Base-by-base conservation (phyloP, 2,888 invertebrate genomes). In the Nomada lathburiana region DNA sequence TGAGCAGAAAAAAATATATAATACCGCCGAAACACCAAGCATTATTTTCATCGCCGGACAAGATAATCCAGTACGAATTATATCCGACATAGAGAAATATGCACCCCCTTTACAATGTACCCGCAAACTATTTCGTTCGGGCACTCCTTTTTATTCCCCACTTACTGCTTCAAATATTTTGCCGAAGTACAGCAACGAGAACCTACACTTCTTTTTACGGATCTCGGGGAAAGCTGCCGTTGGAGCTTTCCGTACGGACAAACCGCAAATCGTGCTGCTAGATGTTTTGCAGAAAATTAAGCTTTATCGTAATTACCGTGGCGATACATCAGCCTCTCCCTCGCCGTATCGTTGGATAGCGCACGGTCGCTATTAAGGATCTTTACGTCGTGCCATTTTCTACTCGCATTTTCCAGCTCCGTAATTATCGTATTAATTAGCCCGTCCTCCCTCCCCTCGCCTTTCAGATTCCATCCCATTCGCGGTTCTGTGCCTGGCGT, bases 381-480 rank as follows among this genome's bases (percentile, higher is more conserved):
- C 81, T 89, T 86, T 85, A 81, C 81, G 77, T 79, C 72, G 64
- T 47, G 36, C 78, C 72, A 77, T 86, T 87, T 87, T 79, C 79
- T 72, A 63, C 80, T 83, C 74, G 83, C 78, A 71, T 83, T 85
- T 87, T 81, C 84, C 76, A 60, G 53, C 47, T 52, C 53, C 65
- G 84, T 84, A 88, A 88, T 88, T 88, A 88, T 86, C 83, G 62
- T 69, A 71, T 65, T 75, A 88, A 88, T 87, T 88, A 88, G 78
- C 81, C 81, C 83, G 77, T 74, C 65, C 65, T 63, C 62, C 23
- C 44, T 13, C n/a, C 63, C 23, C 29, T 11, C 50, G n/a, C 10
- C 52, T 10, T 29, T 73, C 62, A 53, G 50, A 26, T 11, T 65
- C 13, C 36, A 2, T 62, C 52, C 20, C 26, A 2, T 60, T 26